Evolutionary conservation across 2,888 invertebrate species (phyloP), one percentile per base, ranked within the genome.

Genomic region (Latrodectus hesperus): DNA sequence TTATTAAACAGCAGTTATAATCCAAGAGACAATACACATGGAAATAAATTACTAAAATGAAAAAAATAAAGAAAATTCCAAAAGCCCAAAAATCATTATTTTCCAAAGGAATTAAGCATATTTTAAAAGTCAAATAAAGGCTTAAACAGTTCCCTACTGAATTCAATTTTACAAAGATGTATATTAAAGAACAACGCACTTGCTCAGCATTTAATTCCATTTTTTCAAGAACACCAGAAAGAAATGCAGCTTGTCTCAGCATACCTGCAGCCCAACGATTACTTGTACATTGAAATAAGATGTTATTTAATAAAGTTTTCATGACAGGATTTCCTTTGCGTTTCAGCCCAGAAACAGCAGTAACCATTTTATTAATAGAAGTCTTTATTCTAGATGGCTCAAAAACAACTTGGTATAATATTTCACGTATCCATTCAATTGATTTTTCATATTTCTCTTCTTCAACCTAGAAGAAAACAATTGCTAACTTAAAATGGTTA

Each of bases 281-380:
- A 91, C 95, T 96, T 90, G 96, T 95, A 94, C 92, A 93, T 52
- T 92, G 92, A 91, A 94, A 96, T 71, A 94, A 91, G 83, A 96
- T 91, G 73, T 94, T 94, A 89, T 93, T 94, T 92, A 95, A 93
- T 8, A 95, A 91, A 90, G 94, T 94, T 11, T 93, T 91, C 10
- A 94, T 94, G 91, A 98, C 94, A 89, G 94, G 94, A 91, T 94
- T 93, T 4, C 97, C 97, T 88, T 94, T 94, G 64, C 96, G 93
- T 91, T 96, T 96, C 80, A 94, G 94, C 92, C 95, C 95, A 1
- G 96, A 94, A 0, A 96, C 95, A 89, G 96, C 96, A 90, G 96
- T 97, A 74, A 95, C 94, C 93, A 97, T 94, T 92, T 97, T 96
- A 89, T 95, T 95, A 0, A 96, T 95, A 90, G 96, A 95, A 51